Evolutionary conservation across 2,113 vertebrate genomes (phyloP).

Genomic region (Camarhynchus parvulus): DNA sequence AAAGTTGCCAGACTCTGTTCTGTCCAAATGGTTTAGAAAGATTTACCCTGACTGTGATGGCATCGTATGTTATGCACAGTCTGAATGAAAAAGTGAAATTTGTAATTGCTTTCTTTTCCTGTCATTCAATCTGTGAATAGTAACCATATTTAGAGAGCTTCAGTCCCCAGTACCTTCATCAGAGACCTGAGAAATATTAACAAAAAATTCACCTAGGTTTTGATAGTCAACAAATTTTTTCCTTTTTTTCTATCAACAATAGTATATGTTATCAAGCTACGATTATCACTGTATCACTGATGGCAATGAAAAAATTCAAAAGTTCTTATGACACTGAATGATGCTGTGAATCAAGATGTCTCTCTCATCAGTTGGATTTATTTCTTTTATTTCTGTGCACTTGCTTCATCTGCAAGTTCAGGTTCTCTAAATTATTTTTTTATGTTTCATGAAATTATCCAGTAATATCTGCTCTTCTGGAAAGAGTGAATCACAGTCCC

Average conservation of each 20-base stretch:
- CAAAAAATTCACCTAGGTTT: neutral
- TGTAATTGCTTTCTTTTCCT: slow-evolving; percentile 47
- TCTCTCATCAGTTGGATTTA: neutral
- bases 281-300: neutral
- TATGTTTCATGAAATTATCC: neutral
- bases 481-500: neutral
- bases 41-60: slow-evolving; percentile 26
- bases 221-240: neutral
- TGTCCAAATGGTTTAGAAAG: slow-evolving; percentile 51
- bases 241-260: neutral
- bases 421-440: neutral
- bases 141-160: slow-evolving; percentile 41
- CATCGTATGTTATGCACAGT: slow-evolving; percentile 5
- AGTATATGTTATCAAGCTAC: neutral
- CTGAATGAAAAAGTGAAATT: slow-evolving; percentile 22
- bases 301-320: neutral
- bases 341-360: neutral
- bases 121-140: slow-evolving; percentile 17
- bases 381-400: neutral
- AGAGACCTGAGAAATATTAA: slow-evolving; percentile 21
- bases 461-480: neutral
- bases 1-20: slow-evolving; percentile 52
- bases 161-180: neutral
- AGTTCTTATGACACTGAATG: neutral
- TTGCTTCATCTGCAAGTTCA: neutral